Conservation (phyloP, 2,797 vertebrate genomes). For the Sebastes goodei region DNA sequence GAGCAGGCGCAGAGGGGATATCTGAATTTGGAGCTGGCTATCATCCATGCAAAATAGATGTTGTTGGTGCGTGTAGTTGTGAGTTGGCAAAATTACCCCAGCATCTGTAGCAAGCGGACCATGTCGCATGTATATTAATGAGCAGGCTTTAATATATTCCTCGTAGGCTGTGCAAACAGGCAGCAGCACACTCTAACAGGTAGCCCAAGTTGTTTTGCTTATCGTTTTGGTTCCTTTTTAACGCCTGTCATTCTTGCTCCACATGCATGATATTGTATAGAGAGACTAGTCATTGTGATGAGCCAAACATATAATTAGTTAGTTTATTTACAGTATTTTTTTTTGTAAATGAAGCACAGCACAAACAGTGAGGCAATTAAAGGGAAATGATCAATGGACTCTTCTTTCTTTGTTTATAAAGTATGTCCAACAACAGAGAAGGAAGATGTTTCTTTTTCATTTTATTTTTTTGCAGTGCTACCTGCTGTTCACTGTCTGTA, state of each 20-base stretch:
- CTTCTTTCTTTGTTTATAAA: slow-evolving; percentile 38
- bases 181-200: slow-evolving; percentile 70
- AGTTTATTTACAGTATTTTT: slow-evolving; percentile 16
- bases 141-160: slow-evolving; percentile 76
- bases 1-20: slow-evolving; percentile 58
- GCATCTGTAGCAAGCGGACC: slow-evolving; percentile 80
- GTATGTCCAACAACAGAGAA: slow-evolving; percentile 34
- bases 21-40: slow-evolving; percentile 69
- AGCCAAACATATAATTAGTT: slow-evolving; percentile 25
- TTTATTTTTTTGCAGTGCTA: slow-evolving; percentile 69
- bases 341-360: slow-evolving; percentile 43
- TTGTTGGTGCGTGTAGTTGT: slow-evolving; percentile 74
- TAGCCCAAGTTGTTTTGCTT: slow-evolving; percentile 50
- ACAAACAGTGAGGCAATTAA: slow-evolving; percentile 40
- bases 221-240: slow-evolving; percentile 42
- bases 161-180: slow-evolving; percentile 67
- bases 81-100: slow-evolving; percentile 75
- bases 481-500: slow-evolving; percentile 74
- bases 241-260: slow-evolving; percentile 19
- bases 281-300: background rate
- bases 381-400: slow-evolving; percentile 50
- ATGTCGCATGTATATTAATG: slow-evolving; percentile 82
- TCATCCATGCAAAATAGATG: slow-evolving; percentile 76
- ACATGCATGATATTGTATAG: background rate
- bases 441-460: slow-evolving; percentile 20